Conservation (phyloP, 2,113 vertebrate species). For the Bungarus multicinctus region DNA sequence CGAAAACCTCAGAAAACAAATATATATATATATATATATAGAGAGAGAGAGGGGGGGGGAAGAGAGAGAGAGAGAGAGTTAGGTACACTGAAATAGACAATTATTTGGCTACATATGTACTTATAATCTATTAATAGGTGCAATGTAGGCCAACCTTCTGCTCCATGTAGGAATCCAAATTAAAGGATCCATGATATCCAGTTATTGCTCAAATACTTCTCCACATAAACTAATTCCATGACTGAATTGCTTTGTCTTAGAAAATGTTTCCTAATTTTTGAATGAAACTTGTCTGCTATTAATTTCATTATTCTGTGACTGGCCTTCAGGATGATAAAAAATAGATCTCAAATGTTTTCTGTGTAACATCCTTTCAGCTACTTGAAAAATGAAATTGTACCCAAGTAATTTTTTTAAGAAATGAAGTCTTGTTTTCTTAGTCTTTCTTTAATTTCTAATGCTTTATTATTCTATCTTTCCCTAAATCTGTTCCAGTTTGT, state of each 20-base stretch:
- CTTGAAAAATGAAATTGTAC: not conserved
- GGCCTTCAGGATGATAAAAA: too few species aligned
- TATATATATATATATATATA: too few species aligned
- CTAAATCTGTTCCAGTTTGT: not conserved
- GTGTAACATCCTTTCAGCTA: not conserved
- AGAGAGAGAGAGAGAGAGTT: too few species aligned
- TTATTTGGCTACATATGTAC: not conserved
- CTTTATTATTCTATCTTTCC: not conserved
- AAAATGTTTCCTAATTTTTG: not conserved
- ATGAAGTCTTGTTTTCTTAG: not conserved
- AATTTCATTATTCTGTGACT: too few species aligned
- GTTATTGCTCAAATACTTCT: not conserved
- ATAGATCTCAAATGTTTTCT: too few species aligned
- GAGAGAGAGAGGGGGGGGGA: too few species aligned
- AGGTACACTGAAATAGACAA: too few species aligned
- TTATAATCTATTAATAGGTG: not conserved
- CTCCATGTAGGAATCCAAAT: not conserved
- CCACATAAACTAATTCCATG: not conserved
- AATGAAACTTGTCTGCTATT: not conserved
- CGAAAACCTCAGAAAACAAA: too few species aligned
- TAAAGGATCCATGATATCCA: not conserved
- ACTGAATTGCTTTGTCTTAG: not conserved
- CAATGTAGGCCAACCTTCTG: not conserved
- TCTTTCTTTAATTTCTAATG: not conserved
- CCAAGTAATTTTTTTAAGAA: not conserved